Conservation (phyloP, 2,113 vertebrate species). For the Parotia lawesii region DNA sequence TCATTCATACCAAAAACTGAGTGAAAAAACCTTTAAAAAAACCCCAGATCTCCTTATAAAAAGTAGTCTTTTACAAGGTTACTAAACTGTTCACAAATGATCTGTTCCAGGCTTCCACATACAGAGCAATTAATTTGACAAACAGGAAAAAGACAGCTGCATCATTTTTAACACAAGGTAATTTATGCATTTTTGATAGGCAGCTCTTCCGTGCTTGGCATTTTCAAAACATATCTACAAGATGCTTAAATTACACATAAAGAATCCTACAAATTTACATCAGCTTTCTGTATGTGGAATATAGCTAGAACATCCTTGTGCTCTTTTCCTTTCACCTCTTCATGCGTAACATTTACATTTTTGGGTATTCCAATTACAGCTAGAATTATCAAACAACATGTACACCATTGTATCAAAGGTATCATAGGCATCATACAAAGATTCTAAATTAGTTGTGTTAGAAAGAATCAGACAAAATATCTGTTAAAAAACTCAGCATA, state of each 20-base stretch:
- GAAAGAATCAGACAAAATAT: not conserved
- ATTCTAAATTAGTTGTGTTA: constrained; percentile 39
- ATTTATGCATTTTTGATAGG: not conserved
- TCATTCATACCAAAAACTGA: not conserved
- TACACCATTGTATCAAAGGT: not conserved
- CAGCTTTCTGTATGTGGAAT: not conserved
- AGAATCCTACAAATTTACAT: not conserved
- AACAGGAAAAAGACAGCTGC: not conserved
- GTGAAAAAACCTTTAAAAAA: not conserved
- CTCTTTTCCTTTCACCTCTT: not conserved
- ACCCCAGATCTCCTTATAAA: not conserved
- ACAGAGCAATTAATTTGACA: not conserved
- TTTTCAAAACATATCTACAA: not conserved
- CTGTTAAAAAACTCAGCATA: not conserved
- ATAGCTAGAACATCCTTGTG: not conserved
- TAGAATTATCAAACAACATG: not conserved
- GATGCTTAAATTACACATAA: not conserved
- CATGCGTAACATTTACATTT: not conserved
- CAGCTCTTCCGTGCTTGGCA: not conserved
- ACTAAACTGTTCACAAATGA: not conserved
- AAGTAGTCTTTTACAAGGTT: not conserved
- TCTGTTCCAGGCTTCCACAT: not conserved
- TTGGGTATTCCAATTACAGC: not conserved
- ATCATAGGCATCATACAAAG: not conserved
- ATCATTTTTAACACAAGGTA: not conserved